Percentiles rank a stretch among this genome's conserved stretches.
phyloP scores from a whole-genome alignment of 2,797 vertebrate species.

The Xenops minutus region DNA sequence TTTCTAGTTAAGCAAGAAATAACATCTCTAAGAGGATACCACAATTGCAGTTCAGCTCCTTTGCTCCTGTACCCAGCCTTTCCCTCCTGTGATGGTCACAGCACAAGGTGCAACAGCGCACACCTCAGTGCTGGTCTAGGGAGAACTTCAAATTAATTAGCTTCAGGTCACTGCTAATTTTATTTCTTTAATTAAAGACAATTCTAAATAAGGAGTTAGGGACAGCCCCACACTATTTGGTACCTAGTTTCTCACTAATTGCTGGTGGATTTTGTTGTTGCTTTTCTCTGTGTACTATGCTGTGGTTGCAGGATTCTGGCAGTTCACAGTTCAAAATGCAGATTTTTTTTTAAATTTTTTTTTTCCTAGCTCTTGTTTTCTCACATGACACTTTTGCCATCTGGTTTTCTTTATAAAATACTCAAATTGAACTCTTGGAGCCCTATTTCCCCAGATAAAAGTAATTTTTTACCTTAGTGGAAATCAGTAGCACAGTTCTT shows the following conservation, averaged over 20 bases:
- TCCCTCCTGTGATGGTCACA: not conserved
- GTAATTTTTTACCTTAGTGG: not conserved
- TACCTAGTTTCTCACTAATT: not conserved
- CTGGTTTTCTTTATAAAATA: not conserved
- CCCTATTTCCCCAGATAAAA: not conserved
- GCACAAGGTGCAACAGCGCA: rapidly evolving
- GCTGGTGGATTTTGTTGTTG: not conserved
- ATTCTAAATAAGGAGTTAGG: not conserved
- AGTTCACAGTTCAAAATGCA: not conserved
- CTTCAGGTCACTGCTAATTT: not conserved
- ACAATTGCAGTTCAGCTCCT: not conserved
- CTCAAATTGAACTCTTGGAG: not conserved
- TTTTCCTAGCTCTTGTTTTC: not conserved
- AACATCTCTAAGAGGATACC: not conserved
- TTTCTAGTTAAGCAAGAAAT: not conserved
- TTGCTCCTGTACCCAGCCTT: not conserved
- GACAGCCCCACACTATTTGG: not conserved
- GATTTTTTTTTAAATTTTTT: not conserved
- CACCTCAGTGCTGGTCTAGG: not conserved
- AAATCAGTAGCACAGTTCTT: not conserved
- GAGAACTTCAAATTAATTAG: not conserved
- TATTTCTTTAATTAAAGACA: not conserved
- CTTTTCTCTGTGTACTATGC: not conserved
- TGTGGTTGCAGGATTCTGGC: not conserved
- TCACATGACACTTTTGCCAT: not conserved